Base-by-base conservation (phyloP, 2,113 vertebrate genomes). In the Sarotherodon lohbergeri region DNA sequence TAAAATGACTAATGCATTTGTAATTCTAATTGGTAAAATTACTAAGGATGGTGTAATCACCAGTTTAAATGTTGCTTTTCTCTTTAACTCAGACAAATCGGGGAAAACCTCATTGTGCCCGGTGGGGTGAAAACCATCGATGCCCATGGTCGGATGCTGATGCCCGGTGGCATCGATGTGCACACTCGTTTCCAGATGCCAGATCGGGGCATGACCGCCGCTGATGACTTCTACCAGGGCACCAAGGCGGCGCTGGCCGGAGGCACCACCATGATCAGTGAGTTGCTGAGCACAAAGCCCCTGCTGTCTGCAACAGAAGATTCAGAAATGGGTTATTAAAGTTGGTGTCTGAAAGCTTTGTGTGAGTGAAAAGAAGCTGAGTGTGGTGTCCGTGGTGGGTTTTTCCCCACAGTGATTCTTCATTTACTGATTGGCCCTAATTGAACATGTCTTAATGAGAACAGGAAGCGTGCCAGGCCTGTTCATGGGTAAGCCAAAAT, bases 171-270 rank as follows among this genome's bases (percentile, higher is more conserved):
- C 4, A 98, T 99, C 0, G 99, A 99, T 0, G 98, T 99, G 79
- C 98, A 99, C 92, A 99, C 98, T 5, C 98, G 98, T 1, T 99
- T 99, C 97, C 99, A 99, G 97, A 99, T 99, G 98, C 98, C 98
- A 0, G 98, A 98, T 90, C 97, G 98, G 84, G 99, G 99, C 3
- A 99, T 99, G 98, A 98, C 96, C 0, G 97, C 99, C 0, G 97
- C 97, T 0, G 99, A 99, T 80, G 99, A 99, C 95, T 99, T 99
- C 95, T 99, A 98, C 95, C 98, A 99, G 92, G 99, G 99, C 54
- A 99, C 99, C 91, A 98, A 97, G 56, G 98, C 98, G 0, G 97
- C 98, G 0, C 92, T 99, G 95, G 97, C 98, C 0, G 99, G 99
- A 7, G 98, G 99, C 83, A 98, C 98, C 95, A 99, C 99, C 86